These are phyloP conservation scores for Pipistrellus nathusii DNA, from an alignment of 2,797 vertebrate species.

Conservation along the genomic window DNA sequence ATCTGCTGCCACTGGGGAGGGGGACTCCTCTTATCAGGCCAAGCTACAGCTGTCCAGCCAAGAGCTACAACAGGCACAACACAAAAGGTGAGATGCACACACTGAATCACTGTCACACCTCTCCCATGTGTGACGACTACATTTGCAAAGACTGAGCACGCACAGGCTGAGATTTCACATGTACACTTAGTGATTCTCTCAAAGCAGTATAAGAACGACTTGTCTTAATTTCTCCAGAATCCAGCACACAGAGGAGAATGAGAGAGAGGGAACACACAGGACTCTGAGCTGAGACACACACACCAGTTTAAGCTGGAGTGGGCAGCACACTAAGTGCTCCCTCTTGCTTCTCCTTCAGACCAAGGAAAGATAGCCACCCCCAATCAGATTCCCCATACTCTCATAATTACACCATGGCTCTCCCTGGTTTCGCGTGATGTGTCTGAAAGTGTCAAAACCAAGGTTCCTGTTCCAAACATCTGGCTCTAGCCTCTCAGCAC, in stretches of 20 bases:
- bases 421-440: fast-evolving
- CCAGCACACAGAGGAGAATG: background rate
- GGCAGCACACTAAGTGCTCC: fast-evolving
- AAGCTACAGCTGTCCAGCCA: background rate
- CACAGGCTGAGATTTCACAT: background rate
- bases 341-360: background rate
- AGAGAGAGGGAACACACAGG: fast-evolving
- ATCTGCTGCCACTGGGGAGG: background rate
- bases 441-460: background rate
- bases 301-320: background rate
- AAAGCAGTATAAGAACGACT: background rate
- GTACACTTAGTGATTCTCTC: background rate
- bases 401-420: background rate
- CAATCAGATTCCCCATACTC: background rate
- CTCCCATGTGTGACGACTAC: background rate
- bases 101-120: background rate
- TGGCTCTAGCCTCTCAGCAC: background rate
- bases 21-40: background rate
- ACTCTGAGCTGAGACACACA: fast-evolving
- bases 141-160: background rate
- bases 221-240: background rate
- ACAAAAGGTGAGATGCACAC: background rate
- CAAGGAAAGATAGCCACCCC: background rate
- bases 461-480: background rate
- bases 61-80: background rate